These are phyloP conservation scores for Gonioctena quinquepunctata DNA, from an alignment of 1,140 invertebrate genomes.

Conservation along the genomic window DNA sequence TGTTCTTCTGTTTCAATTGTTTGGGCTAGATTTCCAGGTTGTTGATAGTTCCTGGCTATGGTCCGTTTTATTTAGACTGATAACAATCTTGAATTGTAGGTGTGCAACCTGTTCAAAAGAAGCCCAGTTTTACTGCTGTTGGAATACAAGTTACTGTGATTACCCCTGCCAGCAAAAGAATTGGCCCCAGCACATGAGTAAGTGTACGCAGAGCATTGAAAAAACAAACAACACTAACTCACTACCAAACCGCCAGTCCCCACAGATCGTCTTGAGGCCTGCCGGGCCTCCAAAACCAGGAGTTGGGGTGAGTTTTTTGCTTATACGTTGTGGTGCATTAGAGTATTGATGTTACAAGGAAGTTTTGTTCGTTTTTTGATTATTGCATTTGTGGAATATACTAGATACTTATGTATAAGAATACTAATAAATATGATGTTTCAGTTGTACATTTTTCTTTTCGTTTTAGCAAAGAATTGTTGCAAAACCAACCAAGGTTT, in stretches of 20 bases:
- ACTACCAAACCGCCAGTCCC: slow-evolving; percentile 10
- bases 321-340: slow-evolving; percentile 23
- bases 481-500: slow-evolving; percentile 43
- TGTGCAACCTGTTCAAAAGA: slow-evolving; percentile 84
- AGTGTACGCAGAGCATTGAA: slow-evolving; percentile 45
- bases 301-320: slow-evolving; percentile 39
- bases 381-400: background rate
- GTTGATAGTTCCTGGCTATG: too few relatives aligned
- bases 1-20: too few relatives aligned
- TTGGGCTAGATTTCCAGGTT: too few relatives aligned
- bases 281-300: slow-evolving; percentile 31
- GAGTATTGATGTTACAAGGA: background rate
- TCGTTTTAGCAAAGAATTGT: slow-evolving; percentile 34
- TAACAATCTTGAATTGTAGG: too few relatives aligned
- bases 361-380: background rate
- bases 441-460: slow-evolving; percentile 1
- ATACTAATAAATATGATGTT: slow-evolving; percentile 16
- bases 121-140: slow-evolving; percentile 90
- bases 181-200: slow-evolving; percentile 65
- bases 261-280: slow-evolving; percentile 33
- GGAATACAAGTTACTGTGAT: slow-evolving; percentile 93
- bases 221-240: slow-evolving; percentile 23
- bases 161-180: slow-evolving; percentile 79
- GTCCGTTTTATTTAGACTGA: too few relatives aligned
- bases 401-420: background rate